phyloP scores from a whole-genome alignment of 2,797 vertebrate species.

The Lerista edwardsae region DNA sequence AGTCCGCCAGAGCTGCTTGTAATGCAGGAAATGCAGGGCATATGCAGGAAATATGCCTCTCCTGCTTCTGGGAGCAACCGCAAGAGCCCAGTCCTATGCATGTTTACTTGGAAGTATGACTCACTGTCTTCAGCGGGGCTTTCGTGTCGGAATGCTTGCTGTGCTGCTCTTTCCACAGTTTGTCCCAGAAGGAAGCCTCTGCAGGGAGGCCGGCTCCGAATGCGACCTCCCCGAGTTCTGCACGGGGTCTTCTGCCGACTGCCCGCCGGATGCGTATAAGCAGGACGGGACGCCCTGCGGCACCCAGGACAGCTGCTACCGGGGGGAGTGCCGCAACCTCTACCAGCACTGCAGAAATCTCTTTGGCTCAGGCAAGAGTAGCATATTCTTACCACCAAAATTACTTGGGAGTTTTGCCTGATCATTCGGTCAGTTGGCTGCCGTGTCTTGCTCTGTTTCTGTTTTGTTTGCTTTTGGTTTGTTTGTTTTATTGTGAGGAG shows the following conservation, averaged over 20 bases:
- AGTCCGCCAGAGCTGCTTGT: not conserved
- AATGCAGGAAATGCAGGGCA: too few species aligned
- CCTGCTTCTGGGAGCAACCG: too few species aligned
- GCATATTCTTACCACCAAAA: rapidly evolving
- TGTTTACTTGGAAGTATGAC: too few species aligned
- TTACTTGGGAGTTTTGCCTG: too few species aligned
- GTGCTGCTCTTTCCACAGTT: not conserved
- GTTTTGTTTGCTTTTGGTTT: too few species aligned
- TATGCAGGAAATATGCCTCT: not conserved
- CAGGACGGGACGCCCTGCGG: conserved; percentile 59
- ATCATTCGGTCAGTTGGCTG: too few species aligned
- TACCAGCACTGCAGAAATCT: conserved; percentile 54
- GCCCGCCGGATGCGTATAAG: conserved; percentile 57
- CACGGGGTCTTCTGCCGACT: conserved; percentile 53
- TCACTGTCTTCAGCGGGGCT: too few species aligned
- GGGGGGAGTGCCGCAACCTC: conserved; percentile 47
- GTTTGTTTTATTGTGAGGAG: too few species aligned
- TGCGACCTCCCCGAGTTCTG: conserved; percentile 72
- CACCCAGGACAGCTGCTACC: conserved; percentile 50
- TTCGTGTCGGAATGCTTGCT: not conserved
- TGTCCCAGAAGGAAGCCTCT: conserved; percentile 34
- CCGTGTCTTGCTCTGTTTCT: too few species aligned
- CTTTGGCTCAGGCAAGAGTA: conserved; percentile 53
- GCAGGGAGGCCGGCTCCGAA: conserved; percentile 52
- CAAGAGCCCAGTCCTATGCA: too few species aligned